Base-by-base conservation (phyloP, 2,797 vertebrate genomes). In the Limosa lapponica region DNA sequence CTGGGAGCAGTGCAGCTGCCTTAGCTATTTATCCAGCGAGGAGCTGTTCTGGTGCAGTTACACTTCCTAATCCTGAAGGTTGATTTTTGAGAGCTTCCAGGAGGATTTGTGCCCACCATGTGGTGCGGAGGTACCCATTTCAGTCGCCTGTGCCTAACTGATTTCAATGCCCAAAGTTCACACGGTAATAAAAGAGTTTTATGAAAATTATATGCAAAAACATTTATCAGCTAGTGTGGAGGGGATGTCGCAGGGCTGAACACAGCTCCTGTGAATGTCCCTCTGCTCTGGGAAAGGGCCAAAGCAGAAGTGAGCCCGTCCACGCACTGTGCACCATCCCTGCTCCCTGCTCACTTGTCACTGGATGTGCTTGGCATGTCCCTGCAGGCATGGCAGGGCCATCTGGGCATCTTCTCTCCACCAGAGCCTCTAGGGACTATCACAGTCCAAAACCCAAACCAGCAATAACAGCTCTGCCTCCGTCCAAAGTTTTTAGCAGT, bases 161-260 rank as follows among this genome's bases (percentile, higher is more conserved):
- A 67, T 67, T 41, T 71, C 59, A 44, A 15, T 39, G 24, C 24
- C 25, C 52, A 13, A 61, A 41, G 9, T 8, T 46, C 39, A 54
- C 11, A 8, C 1, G 4, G 30, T 28, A 57, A 49, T 27, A 65
- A 72, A 46, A 16, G 24, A 79, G 12, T 36, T 72, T 75, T 39
- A 82, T 64, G 55, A 70, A 88, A 87, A 55, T 7, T 32, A 37
- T 9, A 11, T 14, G n/a, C 52, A 49, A 37, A 78, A 46, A 1
- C 3, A 7, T 43, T 13, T 39, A 3, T 14, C 16, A 37, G 39
- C 15, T 51, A 14, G 20, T 0, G 0, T 14, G 58, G 43, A 69
- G 34, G 5, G 11, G 34, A 16, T 64, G 61, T 30, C 2, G 2
- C 28, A 59, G 48, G 41, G 52, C 48, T 66, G 64, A 30, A 34